Evolutionary conservation across 2,113 vertebrate genomes (phyloP).

Genomic region (Calonectris borealis): DNA sequence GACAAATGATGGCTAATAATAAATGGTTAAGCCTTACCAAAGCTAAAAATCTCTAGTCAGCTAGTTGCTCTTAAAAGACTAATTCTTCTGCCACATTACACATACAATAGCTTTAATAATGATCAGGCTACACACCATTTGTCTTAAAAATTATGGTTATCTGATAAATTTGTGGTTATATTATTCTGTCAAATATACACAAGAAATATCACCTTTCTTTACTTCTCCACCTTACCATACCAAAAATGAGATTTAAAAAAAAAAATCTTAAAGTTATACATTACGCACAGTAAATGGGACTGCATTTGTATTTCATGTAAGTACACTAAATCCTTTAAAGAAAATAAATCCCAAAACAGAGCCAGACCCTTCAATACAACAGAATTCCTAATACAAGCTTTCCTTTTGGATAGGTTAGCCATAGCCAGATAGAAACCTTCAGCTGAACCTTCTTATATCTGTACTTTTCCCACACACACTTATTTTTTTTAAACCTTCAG

Average conservation of each 20-base stretch:
- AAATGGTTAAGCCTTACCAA: background rate
- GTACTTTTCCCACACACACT: background rate
- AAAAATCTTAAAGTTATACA: background rate
- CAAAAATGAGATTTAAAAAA: background rate
- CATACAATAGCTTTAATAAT: background rate
- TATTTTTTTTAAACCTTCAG: background rate
- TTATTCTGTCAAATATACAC: background rate
- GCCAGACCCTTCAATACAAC: background rate
- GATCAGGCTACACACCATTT: background rate
- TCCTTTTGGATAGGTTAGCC: background rate
- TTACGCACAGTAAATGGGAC: rapidly evolving
- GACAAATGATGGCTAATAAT: background rate
- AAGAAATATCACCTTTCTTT: background rate
- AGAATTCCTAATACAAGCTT: background rate
- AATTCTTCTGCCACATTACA: background rate
- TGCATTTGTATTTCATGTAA: background rate
- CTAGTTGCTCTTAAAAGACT: background rate
- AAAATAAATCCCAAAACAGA: background rate
- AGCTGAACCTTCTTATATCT: background rate
- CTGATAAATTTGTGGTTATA: background rate
- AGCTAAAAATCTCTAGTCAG: background rate
- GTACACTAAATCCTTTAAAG: background rate
- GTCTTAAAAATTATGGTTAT: background rate
- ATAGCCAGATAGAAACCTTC: background rate
- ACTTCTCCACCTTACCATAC: background rate